These are phyloP conservation scores for Alcedo atthis DNA, from an alignment of 2,797 vertebrate species.

Conservation along the genomic window DNA sequence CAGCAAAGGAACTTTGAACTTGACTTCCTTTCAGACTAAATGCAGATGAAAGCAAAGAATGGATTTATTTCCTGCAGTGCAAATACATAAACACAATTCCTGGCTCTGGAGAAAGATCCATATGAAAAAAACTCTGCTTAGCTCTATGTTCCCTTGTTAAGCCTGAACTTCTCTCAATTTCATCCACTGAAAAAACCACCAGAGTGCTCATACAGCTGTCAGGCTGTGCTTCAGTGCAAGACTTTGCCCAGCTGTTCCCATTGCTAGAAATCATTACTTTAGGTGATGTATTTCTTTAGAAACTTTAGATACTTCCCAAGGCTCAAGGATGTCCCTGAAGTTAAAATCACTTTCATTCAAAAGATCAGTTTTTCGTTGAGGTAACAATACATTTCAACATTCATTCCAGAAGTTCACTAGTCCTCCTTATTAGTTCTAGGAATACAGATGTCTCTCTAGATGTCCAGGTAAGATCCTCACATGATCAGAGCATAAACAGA, in stretches of 20 bases:
- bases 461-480: background rate
- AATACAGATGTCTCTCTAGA: background rate
- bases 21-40: background rate
- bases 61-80: background rate
- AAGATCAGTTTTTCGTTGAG: background rate
- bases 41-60: background rate
- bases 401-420: background rate
- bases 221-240: background rate
- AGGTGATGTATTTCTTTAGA: background rate
- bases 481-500: background rate
- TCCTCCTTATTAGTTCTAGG: background rate
- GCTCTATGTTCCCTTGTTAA: background rate
- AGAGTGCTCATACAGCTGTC: background rate
- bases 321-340: background rate
- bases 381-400: background rate
- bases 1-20: background rate
- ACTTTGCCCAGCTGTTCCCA: background rate
- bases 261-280: background rate
- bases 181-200: background rate
- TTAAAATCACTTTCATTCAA: background rate
- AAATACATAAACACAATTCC: background rate
- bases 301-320: rapidly evolving
- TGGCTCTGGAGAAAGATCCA: background rate
- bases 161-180: background rate
- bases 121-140: background rate